These are phyloP conservation scores for Zaprionus bogoriensis DNA, from an alignment of 2,888 invertebrate species.

Conservation along the genomic window DNA sequence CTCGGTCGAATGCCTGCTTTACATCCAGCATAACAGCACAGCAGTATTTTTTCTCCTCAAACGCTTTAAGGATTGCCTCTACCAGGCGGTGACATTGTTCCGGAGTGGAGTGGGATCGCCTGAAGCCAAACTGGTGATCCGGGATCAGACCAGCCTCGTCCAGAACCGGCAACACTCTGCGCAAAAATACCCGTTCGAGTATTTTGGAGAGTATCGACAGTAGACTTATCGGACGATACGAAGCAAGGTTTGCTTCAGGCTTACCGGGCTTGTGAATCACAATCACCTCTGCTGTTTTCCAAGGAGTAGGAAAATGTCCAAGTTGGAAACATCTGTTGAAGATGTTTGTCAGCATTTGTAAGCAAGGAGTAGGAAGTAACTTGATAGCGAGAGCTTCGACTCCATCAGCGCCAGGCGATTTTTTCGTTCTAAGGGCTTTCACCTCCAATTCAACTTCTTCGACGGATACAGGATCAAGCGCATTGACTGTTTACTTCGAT, in stretches of 20 bases:
- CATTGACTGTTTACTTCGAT: not conserved
- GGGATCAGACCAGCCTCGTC: conserved; percentile 17
- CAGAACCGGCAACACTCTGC: conserved; percentile 8
- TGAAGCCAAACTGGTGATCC: conserved; percentile 28
- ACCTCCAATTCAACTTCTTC: not conserved
- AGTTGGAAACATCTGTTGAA: conserved; percentile 5
- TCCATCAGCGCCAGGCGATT: not conserved
- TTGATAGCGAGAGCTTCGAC: conserved; percentile 4
- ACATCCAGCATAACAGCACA: conserved; percentile 7
- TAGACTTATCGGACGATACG: conserved; percentile 5
- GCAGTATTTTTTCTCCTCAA: conserved; percentile 12
- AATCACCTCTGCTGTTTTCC: conserved; percentile 1
- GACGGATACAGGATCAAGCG: not conserved
- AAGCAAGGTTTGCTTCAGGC: conserved; percentile 9
- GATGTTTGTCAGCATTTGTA: not conserved
- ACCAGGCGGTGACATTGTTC: conserved; percentile 18
- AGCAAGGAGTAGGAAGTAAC: not conserved
- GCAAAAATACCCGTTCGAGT: conserved; percentile 10
- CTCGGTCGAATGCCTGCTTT: conserved; percentile 11
- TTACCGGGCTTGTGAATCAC: not conserved
- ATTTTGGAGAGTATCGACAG: conserved; percentile 5
- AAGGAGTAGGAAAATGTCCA: not conserved
- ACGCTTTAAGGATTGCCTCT: not conserved
- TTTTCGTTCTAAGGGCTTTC: not conserved
- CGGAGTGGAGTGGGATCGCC: conserved; percentile 7